Base-by-base conservation (phyloP, 2,113 vertebrate species). In the Pogonocichla stellata region DNA sequence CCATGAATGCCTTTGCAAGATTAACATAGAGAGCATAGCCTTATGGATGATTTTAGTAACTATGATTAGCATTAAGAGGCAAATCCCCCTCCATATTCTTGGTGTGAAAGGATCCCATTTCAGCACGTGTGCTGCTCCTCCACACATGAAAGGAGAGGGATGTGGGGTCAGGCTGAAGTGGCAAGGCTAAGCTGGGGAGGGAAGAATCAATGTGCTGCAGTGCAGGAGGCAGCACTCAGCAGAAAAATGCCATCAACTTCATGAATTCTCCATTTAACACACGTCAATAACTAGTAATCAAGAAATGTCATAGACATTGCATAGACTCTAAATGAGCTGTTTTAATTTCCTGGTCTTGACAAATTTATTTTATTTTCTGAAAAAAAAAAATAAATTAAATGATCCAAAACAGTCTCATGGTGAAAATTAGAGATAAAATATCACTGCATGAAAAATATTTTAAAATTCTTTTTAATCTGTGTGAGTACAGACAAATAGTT, bases 71-170 rank as follows among this genome's bases (percentile, higher is more conserved):
- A 86, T 89, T 92, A 89, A 88, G 90, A 70, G 91, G 67, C 38
- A 95, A 94, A 94, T 95, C 70, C 56, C 42, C 23, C 40, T 93
- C 74, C 56, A 58, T 86, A 92, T 60, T 69, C 5, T 1, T 74
- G 66, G 81, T 84, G 64, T 91, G 92, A 86, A 86, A 73, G 72
- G 74, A 90, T 93, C 72, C 19, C 66, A 73, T 96, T 96, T 91
- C 85, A 90, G 54, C 86, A 77, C 8, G 4, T 88, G 60, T 86
- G 65, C 48, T 2, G 2, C 36, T 91, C 34, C 26, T 51, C 29
- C 19, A 8, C 60, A 54, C 22, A 67, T 78, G 79, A 73, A 80
- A 91, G 33, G 42, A 47, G 58, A 0, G 5, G 51, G 56, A 62
- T 60, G 8, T 7, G 19, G 26, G 73, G 64, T 91, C 87, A 91